Evolutionary conservation across 64 coral and sea anemone genomes (phyloP).

Genomic region (Montipora efflorescens): DNA sequence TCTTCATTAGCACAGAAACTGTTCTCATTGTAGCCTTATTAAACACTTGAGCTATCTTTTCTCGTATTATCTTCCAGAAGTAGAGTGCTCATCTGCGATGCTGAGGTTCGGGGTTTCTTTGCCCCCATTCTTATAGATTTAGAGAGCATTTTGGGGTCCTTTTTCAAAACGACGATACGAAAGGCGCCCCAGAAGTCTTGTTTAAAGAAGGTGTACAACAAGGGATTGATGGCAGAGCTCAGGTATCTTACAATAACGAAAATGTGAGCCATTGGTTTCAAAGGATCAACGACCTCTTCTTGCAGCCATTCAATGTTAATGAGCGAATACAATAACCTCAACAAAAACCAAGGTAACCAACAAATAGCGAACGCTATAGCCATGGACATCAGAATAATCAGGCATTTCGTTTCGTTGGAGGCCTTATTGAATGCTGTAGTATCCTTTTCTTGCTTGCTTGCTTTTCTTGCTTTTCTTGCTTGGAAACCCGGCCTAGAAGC

Average conservation of each 20-base stretch:
- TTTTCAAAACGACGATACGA: slow-evolving; percentile 5
- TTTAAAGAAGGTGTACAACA: slow-evolving; percentile 44
- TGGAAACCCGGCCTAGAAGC: neutral
- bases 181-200: slow-evolving; percentile 39
- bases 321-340: slow-evolving; percentile 5
- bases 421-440: slow-evolving; percentile 3
- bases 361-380: slow-evolving; percentile 17
- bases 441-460: neutral
- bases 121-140: neutral
- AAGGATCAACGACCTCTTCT: neutral
- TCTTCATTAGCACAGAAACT: neutral
- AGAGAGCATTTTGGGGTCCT: neutral
- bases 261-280: neutral
- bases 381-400: slow-evolving; percentile 34
- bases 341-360: slow-evolving; percentile 41
- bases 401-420: slow-evolving; percentile 16
- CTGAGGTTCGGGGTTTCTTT: neutral
- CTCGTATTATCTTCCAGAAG: neutral
- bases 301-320: neutral
- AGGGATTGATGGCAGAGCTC: slow-evolving; percentile 20
- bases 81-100: neutral
- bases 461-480: neutral
- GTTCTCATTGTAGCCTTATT: neutral
- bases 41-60: neutral
- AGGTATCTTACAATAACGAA: slow-evolving; percentile 31